Base-by-base conservation (phyloP, 2,797 vertebrate genomes). In the Acipenser transmontanus region DNA sequence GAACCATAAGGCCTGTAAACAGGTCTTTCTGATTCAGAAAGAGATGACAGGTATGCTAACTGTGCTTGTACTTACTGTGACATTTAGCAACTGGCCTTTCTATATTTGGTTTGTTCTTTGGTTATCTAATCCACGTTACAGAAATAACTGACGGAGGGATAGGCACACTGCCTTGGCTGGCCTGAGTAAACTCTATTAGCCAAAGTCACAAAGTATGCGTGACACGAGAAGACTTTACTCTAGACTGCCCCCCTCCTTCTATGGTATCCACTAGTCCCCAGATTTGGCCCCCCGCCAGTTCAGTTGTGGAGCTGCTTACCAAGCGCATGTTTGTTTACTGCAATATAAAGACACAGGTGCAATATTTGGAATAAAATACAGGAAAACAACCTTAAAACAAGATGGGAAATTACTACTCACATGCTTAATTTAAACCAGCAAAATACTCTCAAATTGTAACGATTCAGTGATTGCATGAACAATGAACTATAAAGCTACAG, bases 91-190 rank as follows among this genome's bases (percentile, higher is more conserved):
- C 56, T 12, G 14, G 61, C 50, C 34, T 10, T 20, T 50, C 61
- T 51, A 9, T 20, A 8, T 63, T 9, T 12, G 59, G n/a, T 8
- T 54, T 52, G 50, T 63, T 60, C 57, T 50, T 20, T 49, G 13
- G 66, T 56, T 68, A 68, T 20, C 66, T 68, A 49, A 60, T 66
- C 65, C 34, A 11, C 57, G 50, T 10, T 59, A 68, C 60, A 68
- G 51, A 50, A 62, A 56, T 68, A 68, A 34, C 34, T 34, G 50
- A 17, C 17, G 51, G 64, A 49, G 7, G 49, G 5, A 50, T 49
- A 12, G 54, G 49, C 47, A 63, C 47, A 49, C 61, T 17, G 48
- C 17, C 47, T 49, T 63, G 8, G 47, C 14, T 65, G 50, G 63
- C 56, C 49, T 49, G 68, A 52, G 68, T 61, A 56, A 69, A 65